Conservation (phyloP, 2,888 invertebrate species). For the Mantis religiosa region DNA sequence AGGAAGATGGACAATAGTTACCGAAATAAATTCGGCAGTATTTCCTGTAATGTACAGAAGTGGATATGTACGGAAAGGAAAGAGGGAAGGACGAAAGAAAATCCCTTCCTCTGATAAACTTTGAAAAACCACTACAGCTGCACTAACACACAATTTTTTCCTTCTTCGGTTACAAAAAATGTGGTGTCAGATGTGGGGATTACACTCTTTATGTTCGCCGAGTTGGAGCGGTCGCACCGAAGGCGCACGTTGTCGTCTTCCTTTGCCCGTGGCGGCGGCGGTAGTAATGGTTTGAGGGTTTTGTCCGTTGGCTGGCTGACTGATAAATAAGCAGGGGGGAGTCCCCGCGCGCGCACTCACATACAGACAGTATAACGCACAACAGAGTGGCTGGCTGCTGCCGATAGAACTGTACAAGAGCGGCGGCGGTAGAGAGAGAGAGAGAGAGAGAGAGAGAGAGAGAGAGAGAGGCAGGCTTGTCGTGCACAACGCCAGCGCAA, state of each 20-base stretch:
- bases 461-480: neutral
- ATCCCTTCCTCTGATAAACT: neutral
- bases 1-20: neutral
- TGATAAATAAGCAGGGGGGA: neutral
- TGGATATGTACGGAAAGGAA: neutral
- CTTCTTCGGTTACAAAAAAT: neutral
- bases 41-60: neutral
- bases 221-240: neutral
- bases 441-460: neutral
- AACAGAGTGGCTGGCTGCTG: neutral
- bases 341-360: neutral
- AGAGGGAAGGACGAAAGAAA: neutral
- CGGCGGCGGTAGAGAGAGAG: neutral
- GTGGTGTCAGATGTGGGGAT: neutral
- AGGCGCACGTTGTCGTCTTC: neutral
- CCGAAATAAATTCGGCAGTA: neutral
- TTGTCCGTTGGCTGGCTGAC: neutral
- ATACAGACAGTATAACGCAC: neutral
- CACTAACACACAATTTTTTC: neutral
- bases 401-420: neutral
- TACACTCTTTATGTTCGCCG: neutral
- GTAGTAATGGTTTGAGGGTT: neutral
- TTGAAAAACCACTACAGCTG: neutral
- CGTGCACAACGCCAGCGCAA: conserved; percentile 31
- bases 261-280: neutral